These are phyloP conservation scores for Nephrocerus scutellatus DNA, from an alignment of 2,888 invertebrate genomes.

Conservation along the genomic window DNA sequence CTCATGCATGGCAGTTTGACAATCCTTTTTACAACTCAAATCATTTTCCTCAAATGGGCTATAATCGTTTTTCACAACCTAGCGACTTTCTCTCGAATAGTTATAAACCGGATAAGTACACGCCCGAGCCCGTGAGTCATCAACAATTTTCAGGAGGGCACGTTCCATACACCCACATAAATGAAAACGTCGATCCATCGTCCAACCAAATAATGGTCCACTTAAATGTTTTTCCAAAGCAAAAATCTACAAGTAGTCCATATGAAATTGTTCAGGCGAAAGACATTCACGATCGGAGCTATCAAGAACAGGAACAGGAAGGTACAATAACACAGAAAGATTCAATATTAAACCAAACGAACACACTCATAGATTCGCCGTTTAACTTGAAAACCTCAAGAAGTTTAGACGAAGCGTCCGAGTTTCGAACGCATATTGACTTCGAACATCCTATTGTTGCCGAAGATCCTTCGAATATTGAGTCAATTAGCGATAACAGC, in stretches of 20 bases:
- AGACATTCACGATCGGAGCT: no score
- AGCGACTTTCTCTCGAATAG: no score
- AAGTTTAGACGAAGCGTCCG: constrained; percentile 12
- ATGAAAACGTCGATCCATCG: constrained; percentile 32
- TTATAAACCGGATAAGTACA: no score
- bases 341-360: no score
- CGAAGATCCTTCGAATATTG: constrained; percentile 26
- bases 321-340: constrained; percentile 16
- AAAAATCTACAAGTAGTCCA: constrained; percentile 32
- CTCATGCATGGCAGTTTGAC: no score
- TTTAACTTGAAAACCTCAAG: no score
- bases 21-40: no score
- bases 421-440: constrained; percentile 30
- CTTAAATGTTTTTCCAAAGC: constrained; percentile 57
- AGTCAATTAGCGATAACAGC: background rate
- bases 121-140: background rate
- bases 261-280: constrained; percentile 8
- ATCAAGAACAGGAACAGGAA: constrained; percentile 3
- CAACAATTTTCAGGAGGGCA: background rate
- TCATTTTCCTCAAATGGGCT: no score
- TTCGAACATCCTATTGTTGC: constrained; percentile 42
- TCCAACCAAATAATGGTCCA: constrained; percentile 57
- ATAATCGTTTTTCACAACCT: no score
- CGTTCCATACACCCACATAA: constrained; percentile 4
- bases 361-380: no score